Conservation (phyloP, 2,888 invertebrate species). For the Marronus borbonicus region DNA sequence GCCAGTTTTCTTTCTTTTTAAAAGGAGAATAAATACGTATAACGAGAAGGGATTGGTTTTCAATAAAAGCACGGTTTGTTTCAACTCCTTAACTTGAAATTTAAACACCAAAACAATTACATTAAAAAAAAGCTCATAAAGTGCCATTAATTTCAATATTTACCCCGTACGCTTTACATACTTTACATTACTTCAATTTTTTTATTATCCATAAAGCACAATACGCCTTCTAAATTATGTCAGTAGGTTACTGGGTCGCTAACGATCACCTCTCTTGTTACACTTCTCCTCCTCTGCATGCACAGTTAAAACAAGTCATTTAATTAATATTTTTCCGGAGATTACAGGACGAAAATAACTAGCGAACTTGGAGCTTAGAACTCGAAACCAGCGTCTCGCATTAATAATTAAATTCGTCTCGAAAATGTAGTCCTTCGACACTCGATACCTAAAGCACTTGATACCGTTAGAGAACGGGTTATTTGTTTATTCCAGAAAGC, state of each 20-base stretch:
- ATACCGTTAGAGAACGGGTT: neutral
- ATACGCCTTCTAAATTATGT: neutral
- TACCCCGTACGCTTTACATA: no score
- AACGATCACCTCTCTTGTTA: neutral
- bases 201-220: neutral
- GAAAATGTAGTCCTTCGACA: neutral
- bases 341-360: slow-evolving; percentile 4
- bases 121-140: no score
- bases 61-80: no score
- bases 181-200: no score
- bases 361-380: neutral
- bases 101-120: neutral
- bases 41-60: no score
- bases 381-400: neutral
- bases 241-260: slow-evolving; percentile 9
- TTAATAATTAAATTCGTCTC: slow-evolving; percentile 5
- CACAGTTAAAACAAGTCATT: slow-evolving; percentile 4
- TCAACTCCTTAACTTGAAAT: no score
- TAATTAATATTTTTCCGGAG: slow-evolving; percentile 17
- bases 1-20: no score
- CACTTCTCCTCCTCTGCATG: neutral
- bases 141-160: no score
- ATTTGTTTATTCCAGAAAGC: neutral
- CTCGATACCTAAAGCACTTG: no score
- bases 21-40: no score